A percentile compares a stretch with the other conserved stretches of the same genome.
phyloP scores from a whole-genome alignment of 1,140 invertebrate species.

The Armadillidium nasatum region DNA sequence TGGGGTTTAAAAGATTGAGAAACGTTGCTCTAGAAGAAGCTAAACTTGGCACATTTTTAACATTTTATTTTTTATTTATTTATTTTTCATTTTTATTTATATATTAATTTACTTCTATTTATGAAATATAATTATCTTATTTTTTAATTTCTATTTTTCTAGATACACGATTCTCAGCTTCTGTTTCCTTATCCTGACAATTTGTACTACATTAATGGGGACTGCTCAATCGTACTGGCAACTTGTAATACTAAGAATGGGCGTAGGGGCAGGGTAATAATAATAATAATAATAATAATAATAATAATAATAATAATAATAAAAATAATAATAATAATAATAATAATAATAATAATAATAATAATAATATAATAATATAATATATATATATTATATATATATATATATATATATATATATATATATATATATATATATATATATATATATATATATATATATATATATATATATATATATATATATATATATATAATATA shows the following conservation, averaged over 20 bases:
- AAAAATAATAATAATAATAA: background rate
- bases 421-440: background rate
- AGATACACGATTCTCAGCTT: constrained; percentile 68
- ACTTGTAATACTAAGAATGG: constrained; percentile 74
- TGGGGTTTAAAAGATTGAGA: too few relatives aligned
- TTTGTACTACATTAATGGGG: constrained; percentile 76
- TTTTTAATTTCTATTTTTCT: too few relatives aligned
- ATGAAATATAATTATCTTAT: too few relatives aligned
- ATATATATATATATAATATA: background rate
- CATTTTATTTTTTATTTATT: too few relatives aligned
- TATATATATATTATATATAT: too few relatives aligned
- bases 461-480: background rate
- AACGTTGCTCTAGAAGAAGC: too few relatives aligned
- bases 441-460: background rate
- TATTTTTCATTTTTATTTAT: too few relatives aligned
- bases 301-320: background rate
- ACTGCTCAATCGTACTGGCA: constrained; percentile 85
- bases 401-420: background rate
- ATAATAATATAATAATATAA: too few relatives aligned
- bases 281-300: background rate
- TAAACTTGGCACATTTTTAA: too few relatives aligned
- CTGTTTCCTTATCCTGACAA: constrained; percentile 72
- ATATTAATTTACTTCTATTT: too few relatives aligned
- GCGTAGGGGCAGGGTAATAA: constrained; percentile 66
- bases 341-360: too few relatives aligned